Base-by-base conservation (phyloP, 1,140 invertebrate genomes). In the Teleogryllus occipitalis region DNA sequence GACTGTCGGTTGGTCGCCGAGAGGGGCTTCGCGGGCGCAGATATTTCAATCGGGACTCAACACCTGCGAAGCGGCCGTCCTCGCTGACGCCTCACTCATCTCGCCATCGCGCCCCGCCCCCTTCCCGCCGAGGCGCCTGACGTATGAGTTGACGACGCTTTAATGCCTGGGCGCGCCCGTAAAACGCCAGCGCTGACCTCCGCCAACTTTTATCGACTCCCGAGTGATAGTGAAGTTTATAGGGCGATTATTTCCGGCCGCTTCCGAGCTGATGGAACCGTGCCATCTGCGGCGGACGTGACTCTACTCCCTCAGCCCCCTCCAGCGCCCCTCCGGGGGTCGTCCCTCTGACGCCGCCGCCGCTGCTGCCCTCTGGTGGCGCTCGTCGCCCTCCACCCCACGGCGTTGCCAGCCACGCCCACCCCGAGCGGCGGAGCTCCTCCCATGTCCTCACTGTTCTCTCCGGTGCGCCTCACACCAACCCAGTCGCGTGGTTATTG, bases 131-230 rank as follows among this genome's bases (percentile, higher is more conserved):
- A 1, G 10, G 54, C 54, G 54, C 54, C 54, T 65, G 54, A 65
- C 54, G 54, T 65, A 65, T 65, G 54, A 65, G 54, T 65, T 65
- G 54, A 65, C 54, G 54, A 65, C 54, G 54, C 54, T 65, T 65
- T 65, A 65, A 65, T 65, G 54, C 54, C 10, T 65, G 54, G 54
- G 54, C 54, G 54, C 54, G 7, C 54, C 54, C 54, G 54, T 65
- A 65, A 65, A 65, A 65, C 18, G 10, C 54, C 10, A 65, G 54
- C 54, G 54, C 54, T 65, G 54, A 65, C 54, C 54, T 65, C 54
- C 54, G 54, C 54, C 54, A 65, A 65, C 54, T 65, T 65, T 65
- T 65, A 65, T 65, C 10, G 54, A 65, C 10, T 65, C 54, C 54
- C 54, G 10, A 65, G 54, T 65, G 54, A 65, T 65, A 65, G 54